Percentiles rank a stretch among this genome's conserved stretches.
These are phyloP conservation scores for Serripes groenlandicus DNA, from an alignment of 2,888 invertebrate species.

Conservation along the genomic window DNA sequence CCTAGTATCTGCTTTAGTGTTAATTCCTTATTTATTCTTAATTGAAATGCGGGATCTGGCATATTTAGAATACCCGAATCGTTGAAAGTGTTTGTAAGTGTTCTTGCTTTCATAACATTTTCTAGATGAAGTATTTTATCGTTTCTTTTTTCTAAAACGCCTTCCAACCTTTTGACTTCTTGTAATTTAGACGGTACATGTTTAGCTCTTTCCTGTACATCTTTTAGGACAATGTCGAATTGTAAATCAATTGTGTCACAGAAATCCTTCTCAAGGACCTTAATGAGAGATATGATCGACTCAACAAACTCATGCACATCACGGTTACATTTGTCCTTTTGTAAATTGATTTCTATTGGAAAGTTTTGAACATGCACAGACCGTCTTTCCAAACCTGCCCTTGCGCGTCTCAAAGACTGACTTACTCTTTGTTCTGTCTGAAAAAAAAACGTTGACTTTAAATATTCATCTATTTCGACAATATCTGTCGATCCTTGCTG, in stretches of 20 bases:
- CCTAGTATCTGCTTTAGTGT: slow-evolving; percentile 15
- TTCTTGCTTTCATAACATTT: not conserved
- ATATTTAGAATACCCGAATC: not conserved
- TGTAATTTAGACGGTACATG: not conserved
- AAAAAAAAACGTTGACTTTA: slow-evolving; percentile 7
- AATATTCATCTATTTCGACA: slow-evolving; percentile 5
- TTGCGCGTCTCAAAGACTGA: not conserved
- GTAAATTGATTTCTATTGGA: not conserved
- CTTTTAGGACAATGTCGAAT: not conserved
- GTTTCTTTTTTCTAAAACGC: not conserved
- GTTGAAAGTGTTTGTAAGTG: not conserved
- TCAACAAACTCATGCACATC: slow-evolving; percentile 41
- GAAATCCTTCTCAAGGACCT: slow-evolving; percentile 37
- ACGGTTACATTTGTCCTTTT: slow-evolving; percentile 17
- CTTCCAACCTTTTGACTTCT: not conserved
- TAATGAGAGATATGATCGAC: slow-evolving; percentile 21
- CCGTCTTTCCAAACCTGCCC: slow-evolving; percentile 1
- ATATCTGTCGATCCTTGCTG: not conserved
- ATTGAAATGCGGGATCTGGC: not conserved
- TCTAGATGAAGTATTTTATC: slow-evolving; percentile 3
- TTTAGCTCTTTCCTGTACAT: not conserved
- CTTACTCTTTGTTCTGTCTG: slow-evolving; percentile 14
- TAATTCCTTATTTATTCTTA: slow-evolving; percentile 6
- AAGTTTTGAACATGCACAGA: not conserved
- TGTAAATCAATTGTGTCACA: slow-evolving; percentile 5